Conservation (phyloP, 2,888 invertebrate species). For the Cataglyphis cursor region DNA sequence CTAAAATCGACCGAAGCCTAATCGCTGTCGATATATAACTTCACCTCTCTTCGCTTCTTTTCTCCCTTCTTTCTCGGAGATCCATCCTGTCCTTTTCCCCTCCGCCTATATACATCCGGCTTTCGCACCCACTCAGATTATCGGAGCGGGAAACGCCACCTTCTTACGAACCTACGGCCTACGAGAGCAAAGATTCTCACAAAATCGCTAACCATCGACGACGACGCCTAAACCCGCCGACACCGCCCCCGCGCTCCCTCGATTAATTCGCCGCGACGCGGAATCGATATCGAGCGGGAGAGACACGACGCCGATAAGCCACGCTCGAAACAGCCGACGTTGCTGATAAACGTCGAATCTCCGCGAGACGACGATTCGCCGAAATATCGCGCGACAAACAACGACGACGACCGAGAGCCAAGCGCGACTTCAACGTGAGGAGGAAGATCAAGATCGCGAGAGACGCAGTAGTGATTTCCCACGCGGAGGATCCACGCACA, state of each 20-base stretch:
- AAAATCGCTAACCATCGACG: slow-evolving; percentile 12
- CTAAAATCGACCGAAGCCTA: slow-evolving; percentile 61
- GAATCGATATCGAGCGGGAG: slow-evolving; percentile 38
- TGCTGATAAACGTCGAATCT: slow-evolving; percentile 46
- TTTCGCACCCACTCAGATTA: slow-evolving; percentile 27
- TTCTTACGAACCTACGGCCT: slow-evolving; percentile 25
- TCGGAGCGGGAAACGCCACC: slow-evolving; percentile 18
- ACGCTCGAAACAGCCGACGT: slow-evolving; percentile 40
- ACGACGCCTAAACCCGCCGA: slow-evolving; percentile 12
- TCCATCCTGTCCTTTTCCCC: slow-evolving; percentile 7
- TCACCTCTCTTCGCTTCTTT: slow-evolving; percentile 52
- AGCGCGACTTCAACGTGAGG: slow-evolving; percentile 32
- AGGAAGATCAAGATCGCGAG: slow-evolving; percentile 15
- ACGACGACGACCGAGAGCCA: slow-evolving; percentile 16
- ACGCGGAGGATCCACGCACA: slow-evolving; percentile 63
- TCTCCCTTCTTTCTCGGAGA: slow-evolving; percentile 24
- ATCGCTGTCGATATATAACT: slow-evolving; percentile 62
- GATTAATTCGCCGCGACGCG: slow-evolving; percentile 21
- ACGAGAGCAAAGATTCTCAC: slow-evolving; percentile 33
- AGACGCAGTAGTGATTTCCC: slow-evolving; percentile 14
- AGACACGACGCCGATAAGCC: slow-evolving; percentile 31
- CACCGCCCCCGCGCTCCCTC: not conserved
- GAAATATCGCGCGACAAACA: slow-evolving; percentile 59
- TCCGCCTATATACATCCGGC: slow-evolving; percentile 13
- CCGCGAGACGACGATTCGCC: slow-evolving; percentile 21